phyloP scores from a whole-genome alignment of 2,797 vertebrate species.

The Rhabdophis nuchalis region DNA sequence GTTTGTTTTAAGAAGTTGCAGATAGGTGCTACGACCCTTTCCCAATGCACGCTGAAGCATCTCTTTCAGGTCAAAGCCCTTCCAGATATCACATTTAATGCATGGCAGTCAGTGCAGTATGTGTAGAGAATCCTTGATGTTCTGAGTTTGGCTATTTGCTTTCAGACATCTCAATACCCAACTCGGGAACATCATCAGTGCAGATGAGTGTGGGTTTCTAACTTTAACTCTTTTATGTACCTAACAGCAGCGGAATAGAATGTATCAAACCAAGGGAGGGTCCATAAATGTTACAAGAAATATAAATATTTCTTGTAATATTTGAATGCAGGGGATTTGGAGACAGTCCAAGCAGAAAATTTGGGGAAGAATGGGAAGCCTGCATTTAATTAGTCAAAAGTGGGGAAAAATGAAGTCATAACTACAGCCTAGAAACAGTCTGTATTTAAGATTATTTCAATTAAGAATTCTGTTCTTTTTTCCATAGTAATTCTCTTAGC shows the following conservation, averaged over 20 bases:
- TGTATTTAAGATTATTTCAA: not conserved
- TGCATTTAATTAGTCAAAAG: not conserved
- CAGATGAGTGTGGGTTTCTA: not conserved
- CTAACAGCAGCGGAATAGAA: not conserved
- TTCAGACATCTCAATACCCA: not conserved
- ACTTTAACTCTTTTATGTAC: not conserved
- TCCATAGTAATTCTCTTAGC: not conserved
- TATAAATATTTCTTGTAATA: not conserved
- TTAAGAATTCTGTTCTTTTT: not conserved
- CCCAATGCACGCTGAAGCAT: not conserved
- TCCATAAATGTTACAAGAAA: too few relatives aligned
- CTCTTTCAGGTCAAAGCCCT: not conserved
- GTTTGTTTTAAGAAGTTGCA: not conserved
- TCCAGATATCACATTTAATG: not conserved
- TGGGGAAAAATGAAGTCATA: not conserved
- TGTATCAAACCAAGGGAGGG: not conserved
- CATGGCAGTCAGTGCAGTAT: not conserved
- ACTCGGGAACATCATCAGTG: not conserved
- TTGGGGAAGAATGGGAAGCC: not conserved
- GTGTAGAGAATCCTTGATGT: not conserved
- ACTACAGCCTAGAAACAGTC: not conserved
- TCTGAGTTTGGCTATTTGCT: not conserved
- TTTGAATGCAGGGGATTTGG: not conserved
- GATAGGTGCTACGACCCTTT: not conserved
- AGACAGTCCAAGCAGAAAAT: not conserved